Percentiles rank a stretch among this genome's conserved stretches.
Conservation (phyloP, 2,113 vertebrate genomes). For the Gopherus evgoodei region DNA sequence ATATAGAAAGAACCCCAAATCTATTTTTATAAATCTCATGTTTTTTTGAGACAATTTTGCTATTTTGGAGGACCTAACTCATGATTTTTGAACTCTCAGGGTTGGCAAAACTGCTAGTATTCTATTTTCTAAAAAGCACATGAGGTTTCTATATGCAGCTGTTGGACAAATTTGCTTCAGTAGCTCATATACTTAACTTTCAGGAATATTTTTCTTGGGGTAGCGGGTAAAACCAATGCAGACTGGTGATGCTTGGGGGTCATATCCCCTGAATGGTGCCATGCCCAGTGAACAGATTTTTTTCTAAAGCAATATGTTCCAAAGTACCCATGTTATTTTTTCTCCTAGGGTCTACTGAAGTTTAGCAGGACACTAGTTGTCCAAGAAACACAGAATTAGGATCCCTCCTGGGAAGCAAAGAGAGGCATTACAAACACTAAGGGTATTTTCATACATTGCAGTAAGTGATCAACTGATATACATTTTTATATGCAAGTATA, state of each 20-base stretch:
- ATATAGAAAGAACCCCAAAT: background rate
- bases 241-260: background rate
- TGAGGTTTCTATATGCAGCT: background rate
- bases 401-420: background rate
- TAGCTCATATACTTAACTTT: background rate
- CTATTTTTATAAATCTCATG: background rate
- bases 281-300: background rate
- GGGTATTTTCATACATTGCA: background rate
- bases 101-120: background rate
- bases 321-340: background rate
- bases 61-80: background rate
- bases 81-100: background rate
- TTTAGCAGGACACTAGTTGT: background rate
- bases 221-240: background rate
- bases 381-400: background rate
- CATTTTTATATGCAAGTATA: background rate
- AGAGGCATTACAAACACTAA: background rate
- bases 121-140: background rate
- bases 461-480: background rate
- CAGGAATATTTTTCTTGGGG: background rate
- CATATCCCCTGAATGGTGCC: background rate
- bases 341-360: background rate
- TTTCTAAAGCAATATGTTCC: background rate
- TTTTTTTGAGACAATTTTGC: background rate
- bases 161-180: background rate